phyloP scores from a whole-genome alignment of 2,113 vertebrate species.

The Cephalopterus ornatus region DNA sequence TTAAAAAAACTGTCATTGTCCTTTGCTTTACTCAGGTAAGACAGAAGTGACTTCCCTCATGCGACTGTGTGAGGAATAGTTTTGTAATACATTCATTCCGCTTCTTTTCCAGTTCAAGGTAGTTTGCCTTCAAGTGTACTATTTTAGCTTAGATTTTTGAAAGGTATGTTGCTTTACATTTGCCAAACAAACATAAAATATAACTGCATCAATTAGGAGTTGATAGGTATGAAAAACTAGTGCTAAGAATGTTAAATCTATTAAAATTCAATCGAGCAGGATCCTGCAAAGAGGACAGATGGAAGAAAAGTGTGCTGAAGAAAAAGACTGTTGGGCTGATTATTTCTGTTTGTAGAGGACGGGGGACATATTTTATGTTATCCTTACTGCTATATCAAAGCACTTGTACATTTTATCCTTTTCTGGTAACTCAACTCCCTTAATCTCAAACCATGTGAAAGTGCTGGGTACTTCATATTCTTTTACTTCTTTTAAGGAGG shows the following conservation, averaged over 20 bases:
- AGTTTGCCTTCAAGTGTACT: slow-evolving; percentile 40
- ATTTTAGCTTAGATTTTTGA: slow-evolving; percentile 67
- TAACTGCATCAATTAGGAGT: slow-evolving; percentile 59
- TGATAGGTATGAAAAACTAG: slow-evolving; percentile 64
- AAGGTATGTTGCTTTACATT: slow-evolving; percentile 51
- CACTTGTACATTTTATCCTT: not conserved
- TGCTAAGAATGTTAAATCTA: slow-evolving; percentile 39
- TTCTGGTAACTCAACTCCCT: not conserved
- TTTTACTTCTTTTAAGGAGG: not conserved
- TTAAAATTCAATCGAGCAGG: not conserved
- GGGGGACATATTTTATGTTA: not conserved
- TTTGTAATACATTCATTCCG: not conserved
- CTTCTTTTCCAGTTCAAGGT: not conserved
- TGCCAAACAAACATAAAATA: slow-evolving; percentile 60
- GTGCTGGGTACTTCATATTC: not conserved
- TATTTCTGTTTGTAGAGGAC: not conserved
- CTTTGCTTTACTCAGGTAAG: slow-evolving; percentile 19
- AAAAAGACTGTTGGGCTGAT: not conserved
- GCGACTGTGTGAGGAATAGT: not conserved
- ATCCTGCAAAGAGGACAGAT: not conserved
- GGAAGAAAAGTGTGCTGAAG: not conserved
- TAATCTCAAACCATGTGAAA: not conserved
- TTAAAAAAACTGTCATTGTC: not conserved
- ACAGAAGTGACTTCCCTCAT: not conserved
- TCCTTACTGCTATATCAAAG: not conserved